Percentiles rank a stretch among this genome's conserved stretches.
phyloP scores from a whole-genome alignment of 2,113 vertebrate species.

The Ginglymostoma cirratum region DNA sequence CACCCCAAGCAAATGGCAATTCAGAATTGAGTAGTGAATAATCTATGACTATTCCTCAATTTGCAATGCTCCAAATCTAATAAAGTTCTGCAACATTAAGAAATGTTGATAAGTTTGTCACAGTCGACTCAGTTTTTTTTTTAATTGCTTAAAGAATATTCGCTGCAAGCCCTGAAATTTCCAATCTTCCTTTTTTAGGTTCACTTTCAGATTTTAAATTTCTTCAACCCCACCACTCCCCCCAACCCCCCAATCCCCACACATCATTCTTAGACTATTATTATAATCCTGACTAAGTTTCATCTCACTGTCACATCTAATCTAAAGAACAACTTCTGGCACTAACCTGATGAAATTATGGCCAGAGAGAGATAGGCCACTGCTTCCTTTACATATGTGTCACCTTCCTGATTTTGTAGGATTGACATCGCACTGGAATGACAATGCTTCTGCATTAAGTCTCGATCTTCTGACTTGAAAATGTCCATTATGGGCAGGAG shows the following conservation, averaged over 20 bases:
- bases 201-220: neutral
- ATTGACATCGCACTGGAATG: constrained; percentile 65
- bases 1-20: neutral
- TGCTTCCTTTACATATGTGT: constrained; percentile 64
- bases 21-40: neutral
- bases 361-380: constrained; percentile 81
- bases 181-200: neutral
- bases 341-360: constrained; percentile 76
- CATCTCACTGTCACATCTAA: neutral
- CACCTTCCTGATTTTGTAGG: constrained; percentile 53
- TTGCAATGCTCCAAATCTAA: neutral
- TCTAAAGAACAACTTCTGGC: neutral
- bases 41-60: neutral
- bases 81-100: neutral
- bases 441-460: constrained; percentile 68
- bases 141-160: neutral
- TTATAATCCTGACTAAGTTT: neutral
- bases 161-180: neutral
- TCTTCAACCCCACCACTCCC: neutral
- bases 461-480: constrained; percentile 62
- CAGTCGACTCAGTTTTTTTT: neutral
- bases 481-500: constrained; percentile 70
- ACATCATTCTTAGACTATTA: neutral
- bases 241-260: too few species aligned
- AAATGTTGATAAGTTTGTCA: neutral